Evolutionary conservation across 2,888 invertebrate genomes (phyloP), one percentile per base, ranked within the genome.

Genomic region (Rosalia funebris): DNA sequence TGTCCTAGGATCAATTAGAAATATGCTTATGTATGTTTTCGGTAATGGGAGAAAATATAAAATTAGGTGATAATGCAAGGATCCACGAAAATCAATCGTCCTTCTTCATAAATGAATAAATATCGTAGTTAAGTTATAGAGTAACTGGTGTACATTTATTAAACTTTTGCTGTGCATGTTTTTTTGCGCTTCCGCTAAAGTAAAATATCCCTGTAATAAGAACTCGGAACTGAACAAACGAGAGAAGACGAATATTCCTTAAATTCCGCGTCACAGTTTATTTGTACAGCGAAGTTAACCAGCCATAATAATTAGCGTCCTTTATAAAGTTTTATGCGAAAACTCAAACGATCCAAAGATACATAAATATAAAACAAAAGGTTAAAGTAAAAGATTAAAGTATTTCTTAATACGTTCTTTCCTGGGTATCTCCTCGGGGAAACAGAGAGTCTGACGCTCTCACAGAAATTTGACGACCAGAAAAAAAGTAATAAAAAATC

Each of bases 401-500:
- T 34, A 34, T 11, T n/a, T 5, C 34, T 34, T 34, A 34, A n/a
- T 2, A n/a, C 34, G 11, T 2, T 34, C 10, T 34, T 34, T 34
- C 2, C 2, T n/a, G 34, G 34, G 10, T n/a, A n/a, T 5, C 11
- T 34, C 34, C 34, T 11, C 10, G 34, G 10, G 34, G 34, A n/a
- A 34, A n/a, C 10, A 7, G 34, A n/a, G 10, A n/a, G 34, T 5
- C 34, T 5, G 34, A 34, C 5, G 34, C 34, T 34, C 34, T n/a
- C 10, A 11, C 34, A 11, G 10, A 34, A 34, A 34, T 34, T 34
- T 34, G 34, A 34, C 34, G 34, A n/a, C 34, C 10, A 5, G 10
- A 11, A n/a, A 34, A 34, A n/a, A 34, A 34, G 11, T n/a, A 34
- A 34, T n/a, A 34, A 34, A 34, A 34, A 34, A n/a, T 34, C 34